Conservation (phyloP, 2,888 invertebrate genomes). For the Coremacera marginata region DNA sequence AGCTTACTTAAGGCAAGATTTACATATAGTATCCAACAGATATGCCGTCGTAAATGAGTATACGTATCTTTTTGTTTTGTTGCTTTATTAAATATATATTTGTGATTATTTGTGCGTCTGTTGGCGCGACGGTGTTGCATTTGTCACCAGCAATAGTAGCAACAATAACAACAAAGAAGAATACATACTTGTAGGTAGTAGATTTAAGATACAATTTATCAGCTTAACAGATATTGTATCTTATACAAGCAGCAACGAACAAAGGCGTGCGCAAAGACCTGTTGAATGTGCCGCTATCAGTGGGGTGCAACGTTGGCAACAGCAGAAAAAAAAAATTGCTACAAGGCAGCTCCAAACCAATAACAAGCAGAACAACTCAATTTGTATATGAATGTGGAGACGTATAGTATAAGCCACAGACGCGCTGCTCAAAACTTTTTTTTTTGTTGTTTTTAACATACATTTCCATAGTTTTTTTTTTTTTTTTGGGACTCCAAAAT, state of each 20-base stretch:
- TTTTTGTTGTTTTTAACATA: background rate
- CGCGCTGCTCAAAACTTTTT: background rate
- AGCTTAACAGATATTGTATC: constrained; percentile 12
- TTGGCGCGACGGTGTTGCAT: constrained; percentile 18
- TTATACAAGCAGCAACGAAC: background rate
- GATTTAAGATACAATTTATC: constrained; percentile 21
- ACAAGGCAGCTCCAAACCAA: background rate
- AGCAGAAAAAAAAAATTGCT: background rate
- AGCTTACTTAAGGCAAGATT: background rate
- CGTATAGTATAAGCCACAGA: background rate
- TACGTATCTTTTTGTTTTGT: background rate
- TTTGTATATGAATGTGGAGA: background rate
- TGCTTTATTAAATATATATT: background rate
- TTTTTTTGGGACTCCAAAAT: constrained; percentile 1
- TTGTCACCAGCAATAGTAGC: constrained; percentile 9
- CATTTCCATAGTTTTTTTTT: background rate
- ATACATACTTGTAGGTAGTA: constrained; percentile 7
- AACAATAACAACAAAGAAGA: background rate
- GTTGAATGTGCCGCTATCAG: background rate
- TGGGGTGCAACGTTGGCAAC: background rate
- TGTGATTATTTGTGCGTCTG: constrained; percentile 3
- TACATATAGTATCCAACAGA: background rate
- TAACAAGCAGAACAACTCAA: constrained; percentile 9
- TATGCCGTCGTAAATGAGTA: background rate
- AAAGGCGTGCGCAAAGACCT: constrained; percentile 16